phyloP scores from a whole-genome alignment of 2,888 invertebrate species.

The Gerris lacustris region DNA sequence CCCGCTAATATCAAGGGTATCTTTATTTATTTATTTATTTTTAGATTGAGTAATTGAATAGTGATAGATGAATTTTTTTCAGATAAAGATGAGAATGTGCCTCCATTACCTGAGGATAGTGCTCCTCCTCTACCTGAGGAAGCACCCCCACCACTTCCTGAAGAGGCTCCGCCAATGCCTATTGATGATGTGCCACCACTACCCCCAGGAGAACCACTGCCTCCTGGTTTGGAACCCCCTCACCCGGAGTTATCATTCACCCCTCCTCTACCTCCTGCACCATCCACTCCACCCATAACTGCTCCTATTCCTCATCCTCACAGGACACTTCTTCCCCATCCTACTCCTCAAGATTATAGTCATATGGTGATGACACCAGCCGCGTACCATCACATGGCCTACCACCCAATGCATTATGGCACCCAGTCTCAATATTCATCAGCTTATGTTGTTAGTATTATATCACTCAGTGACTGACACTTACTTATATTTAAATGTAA shows the following conservation, averaged over 20 bases:
- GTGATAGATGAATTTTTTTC: background rate
- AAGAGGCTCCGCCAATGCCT: slow-evolving; percentile 22
- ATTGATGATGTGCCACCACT: slow-evolving; percentile 16
- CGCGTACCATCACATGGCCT: slow-evolving; percentile 24
- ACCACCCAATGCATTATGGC: slow-evolving; percentile 21
- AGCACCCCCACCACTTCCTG: slow-evolving; percentile 23
- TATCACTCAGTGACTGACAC: too few relatives aligned
- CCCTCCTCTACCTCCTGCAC: slow-evolving; percentile 30
- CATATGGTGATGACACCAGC: slow-evolving; percentile 14
- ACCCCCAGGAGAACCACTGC: slow-evolving; percentile 39
- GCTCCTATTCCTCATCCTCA: slow-evolving; percentile 31
- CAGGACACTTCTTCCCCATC: slow-evolving; percentile 29
- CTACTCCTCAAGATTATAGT: slow-evolving; percentile 24
- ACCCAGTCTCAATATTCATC: slow-evolving; percentile 23
- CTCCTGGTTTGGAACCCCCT: slow-evolving; percentile 43
- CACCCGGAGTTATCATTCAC: slow-evolving; percentile 20
- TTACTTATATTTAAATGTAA: too few relatives aligned
- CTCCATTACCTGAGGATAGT: slow-evolving; percentile 10
- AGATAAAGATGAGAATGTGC: background rate
- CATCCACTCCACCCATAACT: slow-evolving; percentile 32
- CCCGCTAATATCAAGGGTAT: too few relatives aligned
- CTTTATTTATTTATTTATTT: too few relatives aligned
- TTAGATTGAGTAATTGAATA: too few relatives aligned
- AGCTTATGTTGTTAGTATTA: background rate
- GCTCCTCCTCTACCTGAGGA: slow-evolving; percentile 9